Evolutionary conservation across 2,888 invertebrate species (phyloP).

Genomic region (Leptinotarsa peninsularis): DNA sequence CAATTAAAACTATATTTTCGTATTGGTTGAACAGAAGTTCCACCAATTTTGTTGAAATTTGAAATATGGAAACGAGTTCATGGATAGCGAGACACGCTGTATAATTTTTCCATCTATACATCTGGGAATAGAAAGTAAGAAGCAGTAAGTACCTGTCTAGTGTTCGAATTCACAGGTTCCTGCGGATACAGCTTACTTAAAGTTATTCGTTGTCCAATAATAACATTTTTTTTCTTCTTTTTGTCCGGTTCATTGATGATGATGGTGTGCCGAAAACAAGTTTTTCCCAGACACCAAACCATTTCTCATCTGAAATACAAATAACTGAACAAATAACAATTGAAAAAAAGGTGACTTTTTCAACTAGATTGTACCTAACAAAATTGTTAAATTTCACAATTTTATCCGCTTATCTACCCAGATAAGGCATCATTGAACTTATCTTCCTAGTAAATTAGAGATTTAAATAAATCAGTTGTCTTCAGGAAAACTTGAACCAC

Average conservation of each 20-base stretch:
- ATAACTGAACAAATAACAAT: neutral
- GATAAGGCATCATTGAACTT: neutral
- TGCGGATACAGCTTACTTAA: neutral
- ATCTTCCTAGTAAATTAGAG: neutral
- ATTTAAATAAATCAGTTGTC: neutral
- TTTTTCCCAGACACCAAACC: slow-evolving; percentile 21
- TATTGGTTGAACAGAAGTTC: too few relatives aligned
- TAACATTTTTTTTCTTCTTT: neutral
- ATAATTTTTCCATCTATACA: too few relatives aligned
- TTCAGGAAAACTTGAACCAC: neutral
- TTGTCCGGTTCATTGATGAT: slow-evolving; percentile 8
- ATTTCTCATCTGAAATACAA: slow-evolving; percentile 2
- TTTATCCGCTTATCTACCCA: neutral
- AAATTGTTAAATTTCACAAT: neutral
- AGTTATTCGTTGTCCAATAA: neutral
- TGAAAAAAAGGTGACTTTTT: neutral
- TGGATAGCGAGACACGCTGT: too few relatives aligned
- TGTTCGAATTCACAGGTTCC: neutral
- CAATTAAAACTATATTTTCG: too few relatives aligned
- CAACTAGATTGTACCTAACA: neutral
- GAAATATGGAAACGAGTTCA: too few relatives aligned
- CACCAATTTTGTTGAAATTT: too few relatives aligned
- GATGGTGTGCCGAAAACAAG: slow-evolving; percentile 20
- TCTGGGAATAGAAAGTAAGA: too few relatives aligned
- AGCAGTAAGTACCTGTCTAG: neutral